Conservation (phyloP, 1,140 invertebrate genomes). For the Thaumatotibia leucotreta region DNA sequence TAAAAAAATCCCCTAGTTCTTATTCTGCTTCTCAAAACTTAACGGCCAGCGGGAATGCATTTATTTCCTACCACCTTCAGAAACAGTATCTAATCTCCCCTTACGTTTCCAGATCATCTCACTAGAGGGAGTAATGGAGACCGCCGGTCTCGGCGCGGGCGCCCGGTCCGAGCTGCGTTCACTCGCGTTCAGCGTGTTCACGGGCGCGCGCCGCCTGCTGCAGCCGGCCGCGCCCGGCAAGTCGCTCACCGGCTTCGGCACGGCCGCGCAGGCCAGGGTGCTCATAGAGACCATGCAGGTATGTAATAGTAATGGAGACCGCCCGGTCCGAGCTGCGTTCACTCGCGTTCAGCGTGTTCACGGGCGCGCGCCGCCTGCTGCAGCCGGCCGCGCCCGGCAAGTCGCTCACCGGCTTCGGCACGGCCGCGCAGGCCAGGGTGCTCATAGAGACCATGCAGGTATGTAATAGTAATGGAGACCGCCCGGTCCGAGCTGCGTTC, state of each 20-base stretch:
- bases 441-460: constrained; percentile 96
- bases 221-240: constrained; percentile 89
- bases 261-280: constrained; percentile 92
- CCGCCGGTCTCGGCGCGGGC: constrained; percentile 88
- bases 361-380: constrained; percentile 90
- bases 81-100: too few relatives aligned
- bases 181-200: constrained; percentile 95
- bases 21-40: too few relatives aligned
- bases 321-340: constrained; percentile 91
- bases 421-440: constrained; percentile 92
- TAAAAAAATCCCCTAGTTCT: too few relatives aligned
- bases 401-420: constrained; percentile 97
- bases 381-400: constrained; percentile 89
- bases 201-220: constrained; percentile 90
- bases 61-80: too few relatives aligned
- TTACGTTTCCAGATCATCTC: constrained; percentile 67
- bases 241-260: constrained; percentile 97
- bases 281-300: constrained; percentile 96
- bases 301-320: too few relatives aligned
- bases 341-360: constrained; percentile 95
- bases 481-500: too few relatives aligned
- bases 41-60: too few relatives aligned
- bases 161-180: constrained; percentile 91
- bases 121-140: constrained; percentile 75
- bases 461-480: too few relatives aligned